These are phyloP conservation scores for Torymus aiolomorphi DNA, from an alignment of 2,888 invertebrate species.

Conservation along the genomic window DNA sequence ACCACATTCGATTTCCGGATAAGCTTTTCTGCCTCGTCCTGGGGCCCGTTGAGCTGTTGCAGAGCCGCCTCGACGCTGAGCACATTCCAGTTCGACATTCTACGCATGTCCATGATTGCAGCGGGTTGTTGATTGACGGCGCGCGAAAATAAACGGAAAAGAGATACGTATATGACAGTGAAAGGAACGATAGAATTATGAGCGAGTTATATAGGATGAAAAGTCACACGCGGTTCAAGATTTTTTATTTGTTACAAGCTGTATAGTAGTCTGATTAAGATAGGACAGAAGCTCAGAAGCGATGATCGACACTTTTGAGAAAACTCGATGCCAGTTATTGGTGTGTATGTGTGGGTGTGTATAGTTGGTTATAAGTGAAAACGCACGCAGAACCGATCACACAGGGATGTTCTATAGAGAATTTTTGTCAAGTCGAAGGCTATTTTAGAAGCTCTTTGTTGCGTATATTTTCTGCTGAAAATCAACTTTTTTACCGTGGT, in stretches of 20 bases:
- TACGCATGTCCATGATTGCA: conserved; percentile 62
- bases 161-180: conserved; percentile 9
- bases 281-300: background rate
- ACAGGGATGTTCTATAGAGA: too few relatives aligned
- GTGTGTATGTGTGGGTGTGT: too few relatives aligned
- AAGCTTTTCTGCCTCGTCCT: conserved; percentile 64
- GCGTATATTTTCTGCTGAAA: background rate
- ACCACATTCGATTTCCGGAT: conserved; percentile 70
- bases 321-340: too few relatives aligned
- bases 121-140: conserved; percentile 29
- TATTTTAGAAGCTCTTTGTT: background rate
- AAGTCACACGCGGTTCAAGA: too few relatives aligned
- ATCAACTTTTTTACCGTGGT: conserved; percentile 24
- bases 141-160: conserved; percentile 42
- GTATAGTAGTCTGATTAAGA: conserved; percentile 14
- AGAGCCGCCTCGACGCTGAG: conserved; percentile 73
- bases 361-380: too few relatives aligned
- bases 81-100: conserved; percentile 76
- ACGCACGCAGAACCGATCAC: too few relatives aligned
- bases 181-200: background rate
- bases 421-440: too few relatives aligned
- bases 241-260: background rate
- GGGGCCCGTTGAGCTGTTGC: conserved; percentile 69
- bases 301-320: too few relatives aligned
- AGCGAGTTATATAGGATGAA: too few relatives aligned